A percentile compares a stretch with the other conserved stretches of the same genome.
Evolutionary conservation across 1,140 invertebrate genomes (phyloP).

Genomic region (Neodiprion fabricii): DNA sequence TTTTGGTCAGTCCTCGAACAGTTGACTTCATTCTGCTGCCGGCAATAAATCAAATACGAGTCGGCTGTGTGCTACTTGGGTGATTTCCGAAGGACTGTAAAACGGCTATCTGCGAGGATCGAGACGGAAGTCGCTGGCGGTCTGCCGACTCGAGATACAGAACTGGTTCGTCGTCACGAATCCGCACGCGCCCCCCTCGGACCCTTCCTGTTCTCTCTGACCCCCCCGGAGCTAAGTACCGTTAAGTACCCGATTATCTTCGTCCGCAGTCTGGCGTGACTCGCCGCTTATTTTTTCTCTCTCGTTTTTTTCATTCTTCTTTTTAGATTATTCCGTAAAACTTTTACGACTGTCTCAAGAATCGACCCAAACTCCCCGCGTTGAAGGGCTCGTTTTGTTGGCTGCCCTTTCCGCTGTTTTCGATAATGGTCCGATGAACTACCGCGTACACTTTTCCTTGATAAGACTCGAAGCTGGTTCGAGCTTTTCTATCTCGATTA

Average conservation of each 20-base stretch:
- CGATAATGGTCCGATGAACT: conserved; percentile 1
- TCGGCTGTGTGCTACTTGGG: too few species aligned
- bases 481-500: too few species aligned
- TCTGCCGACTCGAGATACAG: neutral
- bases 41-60: too few species aligned
- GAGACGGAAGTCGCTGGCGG: neutral
- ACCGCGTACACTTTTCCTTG: neutral
- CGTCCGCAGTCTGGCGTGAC: conserved; percentile 1
- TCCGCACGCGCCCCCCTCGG: neutral
- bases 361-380: neutral
- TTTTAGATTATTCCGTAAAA: neutral
- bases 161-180: neutral
- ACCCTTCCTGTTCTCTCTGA: neutral
- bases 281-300: neutral
- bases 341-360: conserved; percentile 1
- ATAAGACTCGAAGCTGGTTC: neutral
- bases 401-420: neutral
- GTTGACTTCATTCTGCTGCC: too few species aligned
- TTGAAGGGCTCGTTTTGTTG: neutral
- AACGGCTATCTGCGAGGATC: neutral
- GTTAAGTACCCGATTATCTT: conserved; percentile 9
- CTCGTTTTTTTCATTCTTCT: too few species aligned
- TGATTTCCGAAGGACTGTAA: neutral
- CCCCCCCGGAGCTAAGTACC: conserved; percentile 5
- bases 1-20: too few species aligned